These are phyloP conservation scores for Theristicus caerulescens DNA, from an alignment of 2,113 vertebrate genomes.

Conservation along the genomic window DNA sequence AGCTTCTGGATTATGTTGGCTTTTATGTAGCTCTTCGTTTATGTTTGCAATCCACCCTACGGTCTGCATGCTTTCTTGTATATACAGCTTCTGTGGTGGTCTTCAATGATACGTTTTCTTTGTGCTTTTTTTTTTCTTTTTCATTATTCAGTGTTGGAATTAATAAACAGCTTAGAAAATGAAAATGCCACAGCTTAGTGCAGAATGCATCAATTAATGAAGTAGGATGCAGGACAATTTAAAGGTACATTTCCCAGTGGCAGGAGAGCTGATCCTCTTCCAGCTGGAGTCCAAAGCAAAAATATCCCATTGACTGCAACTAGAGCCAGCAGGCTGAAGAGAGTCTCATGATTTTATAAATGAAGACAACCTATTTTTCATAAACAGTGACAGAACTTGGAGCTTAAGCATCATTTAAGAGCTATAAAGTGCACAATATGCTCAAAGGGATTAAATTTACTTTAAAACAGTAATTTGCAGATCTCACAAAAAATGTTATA, in stretches of 20 bases:
- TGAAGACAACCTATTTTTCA: background rate
- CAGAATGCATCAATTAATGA: background rate
- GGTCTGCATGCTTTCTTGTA: background rate
- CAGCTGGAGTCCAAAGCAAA: background rate
- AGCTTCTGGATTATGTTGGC: background rate
- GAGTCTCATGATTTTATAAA: background rate
- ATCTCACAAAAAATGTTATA: background rate
- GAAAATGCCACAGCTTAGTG: background rate
- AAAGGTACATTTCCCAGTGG: slow-evolving; percentile 3
- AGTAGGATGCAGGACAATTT: background rate
- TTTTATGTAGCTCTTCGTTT: background rate
- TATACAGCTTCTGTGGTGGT: background rate
- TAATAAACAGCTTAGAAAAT: slow-evolving; percentile 23
- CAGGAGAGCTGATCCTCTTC: background rate
- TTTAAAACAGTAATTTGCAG: background rate
- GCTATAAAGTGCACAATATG: background rate
- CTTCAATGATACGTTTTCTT: background rate
- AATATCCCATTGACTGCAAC: background rate
- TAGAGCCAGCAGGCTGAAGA: background rate
- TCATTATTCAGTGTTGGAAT: background rate
- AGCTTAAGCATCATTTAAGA: background rate
- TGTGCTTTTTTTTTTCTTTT: background rate
- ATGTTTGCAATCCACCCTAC: background rate
- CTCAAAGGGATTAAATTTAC: background rate
- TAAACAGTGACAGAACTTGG: background rate